A percentile compares a stretch with the other conserved stretches of the same genome.
Conservation (phyloP, 2,113 vertebrate species). For the Chamaea fasciata region DNA sequence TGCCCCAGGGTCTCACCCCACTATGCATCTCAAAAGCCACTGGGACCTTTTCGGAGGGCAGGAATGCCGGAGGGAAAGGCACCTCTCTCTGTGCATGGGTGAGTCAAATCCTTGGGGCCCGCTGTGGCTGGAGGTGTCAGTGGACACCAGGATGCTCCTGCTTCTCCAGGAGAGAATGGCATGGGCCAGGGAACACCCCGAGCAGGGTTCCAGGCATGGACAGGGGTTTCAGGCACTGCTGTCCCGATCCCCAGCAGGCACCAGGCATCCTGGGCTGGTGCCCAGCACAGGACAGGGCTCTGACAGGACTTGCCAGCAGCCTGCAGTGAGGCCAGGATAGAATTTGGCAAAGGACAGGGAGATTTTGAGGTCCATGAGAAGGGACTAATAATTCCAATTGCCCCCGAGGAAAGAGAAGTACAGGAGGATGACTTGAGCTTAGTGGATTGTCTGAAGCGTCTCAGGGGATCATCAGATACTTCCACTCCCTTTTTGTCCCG, state of each 20-base stretch:
- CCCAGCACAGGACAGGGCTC: background rate
- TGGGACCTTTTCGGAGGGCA: background rate
- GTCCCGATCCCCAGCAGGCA: background rate
- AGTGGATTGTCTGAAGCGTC: slow-evolving; percentile 37
- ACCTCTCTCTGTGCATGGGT: background rate
- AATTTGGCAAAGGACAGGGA: background rate
- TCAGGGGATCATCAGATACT: slow-evolving; percentile 53
- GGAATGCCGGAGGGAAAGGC: background rate
- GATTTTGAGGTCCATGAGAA: background rate
- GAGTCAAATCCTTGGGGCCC: background rate
- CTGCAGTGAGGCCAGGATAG: rapidly evolving
- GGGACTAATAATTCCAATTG: background rate
- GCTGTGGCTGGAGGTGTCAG: background rate
- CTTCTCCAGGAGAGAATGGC: background rate
- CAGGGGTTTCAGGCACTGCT: rapidly evolving
- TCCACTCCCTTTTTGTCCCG: slow-evolving; percentile 57
- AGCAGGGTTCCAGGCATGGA: background rate
- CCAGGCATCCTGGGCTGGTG: background rate
- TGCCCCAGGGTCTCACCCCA: background rate
- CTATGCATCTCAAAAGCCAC: background rate
- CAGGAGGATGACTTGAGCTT: slow-evolving; percentile 21
- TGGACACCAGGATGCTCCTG: background rate
- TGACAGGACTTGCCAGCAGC: background rate
- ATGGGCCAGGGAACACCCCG: background rate
- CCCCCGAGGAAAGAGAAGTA: background rate